A percentile compares a stretch with the other conserved stretches of the same genome.
Conservation (phyloP, 2,797 vertebrate species). For the Cottoperca gobio region DNA sequence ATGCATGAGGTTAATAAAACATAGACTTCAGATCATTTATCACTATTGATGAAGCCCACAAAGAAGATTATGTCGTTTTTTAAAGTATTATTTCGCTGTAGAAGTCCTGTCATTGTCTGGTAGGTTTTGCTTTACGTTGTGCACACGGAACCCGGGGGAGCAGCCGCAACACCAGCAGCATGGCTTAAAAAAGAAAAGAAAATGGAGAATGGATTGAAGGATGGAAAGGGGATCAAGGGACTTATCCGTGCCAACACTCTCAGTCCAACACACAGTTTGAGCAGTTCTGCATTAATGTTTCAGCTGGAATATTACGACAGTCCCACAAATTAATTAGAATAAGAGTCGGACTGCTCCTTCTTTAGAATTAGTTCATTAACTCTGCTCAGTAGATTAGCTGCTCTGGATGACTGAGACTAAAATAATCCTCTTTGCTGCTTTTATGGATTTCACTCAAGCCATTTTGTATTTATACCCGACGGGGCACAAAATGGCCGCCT, state of each 20-base stretch:
- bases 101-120: neutral
- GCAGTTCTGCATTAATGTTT: constrained; percentile 14
- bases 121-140: neutral
- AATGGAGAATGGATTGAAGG: neutral
- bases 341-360: constrained; percentile 22
- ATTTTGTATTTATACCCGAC: constrained; percentile 30
- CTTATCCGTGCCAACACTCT: constrained; percentile 19
- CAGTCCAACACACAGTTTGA: constrained; percentile 9
- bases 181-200: neutral
- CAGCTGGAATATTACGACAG: constrained; percentile 8
- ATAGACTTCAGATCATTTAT: neutral
- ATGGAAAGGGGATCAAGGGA: constrained; percentile 9
- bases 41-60: too few relatives aligned
- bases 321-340: constrained; percentile 48
- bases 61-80: too few relatives aligned
- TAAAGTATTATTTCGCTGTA: neutral
- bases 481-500: constrained; percentile 60
- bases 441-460: constrained; percentile 42
- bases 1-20: neutral
- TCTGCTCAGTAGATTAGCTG: constrained; percentile 46
- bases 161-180: too few relatives aligned
- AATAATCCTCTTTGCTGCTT: constrained; percentile 61
- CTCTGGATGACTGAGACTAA: constrained; percentile 36
- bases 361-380: constrained; percentile 40
- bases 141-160: too few relatives aligned